Conservation (phyloP, 1,140 invertebrate species). For the Zaprionus ghesquierei region DNA sequence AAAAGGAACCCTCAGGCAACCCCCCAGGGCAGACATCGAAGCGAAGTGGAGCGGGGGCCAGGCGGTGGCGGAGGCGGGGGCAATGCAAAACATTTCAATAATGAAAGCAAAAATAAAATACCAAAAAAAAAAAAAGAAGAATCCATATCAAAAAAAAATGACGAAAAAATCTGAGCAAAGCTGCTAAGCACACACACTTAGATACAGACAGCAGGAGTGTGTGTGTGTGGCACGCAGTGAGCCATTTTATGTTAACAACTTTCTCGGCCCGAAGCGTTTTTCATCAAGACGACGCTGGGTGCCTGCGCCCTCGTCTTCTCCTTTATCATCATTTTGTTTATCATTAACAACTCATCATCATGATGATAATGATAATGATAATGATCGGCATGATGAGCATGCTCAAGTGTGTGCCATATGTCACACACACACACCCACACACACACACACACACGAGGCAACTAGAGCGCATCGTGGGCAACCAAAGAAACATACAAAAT, state of each 20-base stretch:
- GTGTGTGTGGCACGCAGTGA: constrained; percentile 29
- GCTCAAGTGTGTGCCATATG: constrained; percentile 41
- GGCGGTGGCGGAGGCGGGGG: background rate
- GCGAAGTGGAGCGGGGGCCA: background rate
- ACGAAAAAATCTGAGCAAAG: constrained; percentile 27
- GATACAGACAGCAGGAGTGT: background rate
- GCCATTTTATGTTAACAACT: constrained; percentile 56
- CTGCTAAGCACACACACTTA: constrained; percentile 24
- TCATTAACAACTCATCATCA: constrained; percentile 50
- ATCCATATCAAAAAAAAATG: background rate
- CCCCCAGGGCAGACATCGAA: constrained; percentile 18
- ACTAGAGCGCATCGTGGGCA: constrained; percentile 18
- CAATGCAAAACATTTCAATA: constrained; percentile 53
- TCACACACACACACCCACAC: constrained; percentile 28
- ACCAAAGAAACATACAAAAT: constrained; percentile 18
- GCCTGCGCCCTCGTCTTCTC: background rate
- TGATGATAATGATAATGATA: constrained; percentile 12
- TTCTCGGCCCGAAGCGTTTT: constrained; percentile 45
- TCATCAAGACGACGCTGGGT: constrained; percentile 24
- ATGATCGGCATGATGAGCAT: constrained; percentile 12
- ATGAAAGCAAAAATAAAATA: constrained; percentile 28
- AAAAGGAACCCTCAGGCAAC: background rate
- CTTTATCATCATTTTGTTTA: constrained; percentile 49
- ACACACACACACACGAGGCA: background rate
- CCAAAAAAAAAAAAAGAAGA: background rate